These are phyloP conservation scores for Chloroceryle inda DNA, from an alignment of 2,797 vertebrate genomes.

Conservation along the genomic window DNA sequence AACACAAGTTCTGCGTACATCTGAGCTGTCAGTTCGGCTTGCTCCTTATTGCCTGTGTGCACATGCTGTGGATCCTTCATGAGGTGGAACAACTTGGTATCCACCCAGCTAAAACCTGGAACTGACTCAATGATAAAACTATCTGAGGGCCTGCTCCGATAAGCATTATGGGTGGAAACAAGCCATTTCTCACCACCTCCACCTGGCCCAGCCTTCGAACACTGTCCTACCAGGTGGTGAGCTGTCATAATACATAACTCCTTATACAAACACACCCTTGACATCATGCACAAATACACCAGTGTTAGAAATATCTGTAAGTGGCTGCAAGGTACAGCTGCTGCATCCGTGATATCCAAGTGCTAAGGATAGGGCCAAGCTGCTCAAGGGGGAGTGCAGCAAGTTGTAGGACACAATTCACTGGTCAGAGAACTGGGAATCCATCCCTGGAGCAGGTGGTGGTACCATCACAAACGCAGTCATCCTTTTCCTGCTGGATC, in stretches of 20 bases:
- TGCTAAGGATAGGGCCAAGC: not conserved
- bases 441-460: not conserved
- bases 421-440: not conserved
- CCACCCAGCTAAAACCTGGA: slow-evolving; percentile 14
- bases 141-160: not conserved
- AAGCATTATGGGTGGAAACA: not conserved
- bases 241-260: slow-evolving; percentile 31
- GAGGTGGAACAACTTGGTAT: not conserved
- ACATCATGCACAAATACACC: not conserved
- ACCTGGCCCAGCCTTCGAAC: slow-evolving; percentile 16
- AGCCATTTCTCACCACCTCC: slow-evolving; percentile 46
- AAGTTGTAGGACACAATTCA: not conserved
- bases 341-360: not conserved
- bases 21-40: not conserved
- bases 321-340: not conserved
- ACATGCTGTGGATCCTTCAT: not conserved
- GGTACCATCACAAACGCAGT: not conserved
- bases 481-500: not conserved
- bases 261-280: slow-evolving; percentile 23
- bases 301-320: not conserved
- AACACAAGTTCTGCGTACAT: not conserved
- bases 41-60: not conserved
- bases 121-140: not conserved
- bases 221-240: not conserved
- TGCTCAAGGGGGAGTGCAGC: not conserved